Base-by-base conservation (phyloP, 2,797 vertebrate species). In the Sus cebifrons region DNA sequence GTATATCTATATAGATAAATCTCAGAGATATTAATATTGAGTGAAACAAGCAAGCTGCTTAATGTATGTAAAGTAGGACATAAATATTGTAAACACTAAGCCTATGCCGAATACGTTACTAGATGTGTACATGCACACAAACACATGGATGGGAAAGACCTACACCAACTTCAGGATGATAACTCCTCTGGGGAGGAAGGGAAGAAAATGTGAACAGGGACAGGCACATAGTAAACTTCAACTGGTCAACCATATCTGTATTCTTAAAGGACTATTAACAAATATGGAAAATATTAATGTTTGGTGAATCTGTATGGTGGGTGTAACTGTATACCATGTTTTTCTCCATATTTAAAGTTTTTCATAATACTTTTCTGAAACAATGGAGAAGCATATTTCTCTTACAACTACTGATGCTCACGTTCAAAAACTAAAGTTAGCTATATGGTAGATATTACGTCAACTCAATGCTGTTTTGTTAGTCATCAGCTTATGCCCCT, bases 341-440 rank as follows among this genome's bases (percentile, higher is more conserved):
- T 71, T 89, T 29, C 32, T 90, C 21, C 77, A 71, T 73, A 88
- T 88, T 65, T 86, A n/a, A 67, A 96, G 27, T 21, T 88, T 82
- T 82, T 91, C 16, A 83, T 77, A 92, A 78, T 82, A 29, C 0
- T 15, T 93, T 96, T 90, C 64, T 75, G 44, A 94, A 94, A 77
- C 17, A 88, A 90, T 18, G 49, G 20, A 91, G 62, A 93, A 70
- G 67, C 71, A 4, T 9, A 91, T 96, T 89, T 95, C 58, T 65
- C 96, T 91, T 71, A 91, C 54, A 91, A 93, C 27, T 60, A 70
- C 36, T 11, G 15, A 91, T 79, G n/a, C 25, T 88, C 73, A 82
- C 20, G n/a, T 86, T 89, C 8, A 32, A 94, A 87, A 85, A 81
- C n/a, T 94, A 71, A 96, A 95, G 27, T 74, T 81, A 93, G 92